Conservation (phyloP, 1,140 invertebrate genomes). For the Temnothorax curvispinosus region DNA sequence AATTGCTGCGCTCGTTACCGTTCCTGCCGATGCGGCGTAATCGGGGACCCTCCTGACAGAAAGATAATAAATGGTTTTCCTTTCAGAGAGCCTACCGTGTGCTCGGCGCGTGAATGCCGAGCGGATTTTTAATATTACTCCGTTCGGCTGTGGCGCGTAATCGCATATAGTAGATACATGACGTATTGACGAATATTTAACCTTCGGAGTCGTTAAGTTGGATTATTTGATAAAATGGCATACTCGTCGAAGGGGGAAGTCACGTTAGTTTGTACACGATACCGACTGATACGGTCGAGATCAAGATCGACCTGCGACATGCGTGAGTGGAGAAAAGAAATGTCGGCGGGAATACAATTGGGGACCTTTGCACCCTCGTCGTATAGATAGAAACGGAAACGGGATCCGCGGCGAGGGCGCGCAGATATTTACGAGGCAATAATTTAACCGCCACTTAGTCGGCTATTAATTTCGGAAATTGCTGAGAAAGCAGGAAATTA, state of each 20-base stretch:
- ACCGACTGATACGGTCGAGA: conserved; percentile 24
- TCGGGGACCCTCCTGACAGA: conserved; percentile 75
- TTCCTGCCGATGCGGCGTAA: conserved; percentile 74
- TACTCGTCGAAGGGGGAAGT: not conserved
- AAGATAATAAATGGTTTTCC: conserved; percentile 77
- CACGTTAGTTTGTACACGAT: conserved; percentile 16
- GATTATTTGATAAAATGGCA: conserved; percentile 21
- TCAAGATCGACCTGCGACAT: conserved; percentile 35
- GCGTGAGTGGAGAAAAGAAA: conserved; percentile 48
- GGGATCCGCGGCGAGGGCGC: conserved; percentile 72
- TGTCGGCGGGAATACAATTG: conserved; percentile 62
- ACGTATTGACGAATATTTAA: conserved; percentile 14
- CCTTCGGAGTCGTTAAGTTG: conserved; percentile 19
- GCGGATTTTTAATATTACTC: conserved; percentile 51
- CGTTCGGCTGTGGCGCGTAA: not conserved
- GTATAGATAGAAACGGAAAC: conserved; percentile 72
- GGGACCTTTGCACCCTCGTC: conserved; percentile 72
- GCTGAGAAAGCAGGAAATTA: conserved; percentile 82
- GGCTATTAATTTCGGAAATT: conserved; percentile 84
- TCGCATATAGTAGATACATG: not conserved
- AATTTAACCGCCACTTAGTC: conserved; percentile 84
- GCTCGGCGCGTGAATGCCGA: conserved; percentile 53
- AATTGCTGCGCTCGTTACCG: conserved; percentile 77
- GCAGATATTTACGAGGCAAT: conserved; percentile 84
- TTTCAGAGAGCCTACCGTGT: conserved; percentile 68